Evolutionary conservation across 2,797 vertebrate genomes (phyloP).

Genomic region (Anableps anableps): DNA sequence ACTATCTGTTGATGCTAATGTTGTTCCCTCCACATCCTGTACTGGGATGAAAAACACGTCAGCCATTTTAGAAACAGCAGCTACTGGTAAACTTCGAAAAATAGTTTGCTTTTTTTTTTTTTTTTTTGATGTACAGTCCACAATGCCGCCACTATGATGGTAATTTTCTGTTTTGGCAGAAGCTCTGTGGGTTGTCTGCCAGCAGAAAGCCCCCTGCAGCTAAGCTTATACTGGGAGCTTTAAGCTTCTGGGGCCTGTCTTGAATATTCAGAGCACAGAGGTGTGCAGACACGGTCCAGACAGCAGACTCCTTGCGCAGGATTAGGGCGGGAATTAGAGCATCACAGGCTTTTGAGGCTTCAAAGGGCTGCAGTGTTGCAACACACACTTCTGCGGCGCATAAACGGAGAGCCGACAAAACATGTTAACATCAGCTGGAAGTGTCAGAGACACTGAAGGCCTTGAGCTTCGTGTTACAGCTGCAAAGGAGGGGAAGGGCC

Average conservation of each 20-base stretch:
- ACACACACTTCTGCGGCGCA: constrained; percentile 61
- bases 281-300: constrained; percentile 68
- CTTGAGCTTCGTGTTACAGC: constrained; percentile 64
- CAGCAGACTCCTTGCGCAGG: constrained; percentile 63
- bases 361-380: constrained; percentile 61
- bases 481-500: constrained; percentile 65
- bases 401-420: constrained; percentile 70
- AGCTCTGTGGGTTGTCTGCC: constrained; percentile 47
- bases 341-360: constrained; percentile 67
- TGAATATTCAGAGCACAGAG: constrained; percentile 25
- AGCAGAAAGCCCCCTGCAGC: constrained; percentile 66
- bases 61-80: constrained; percentile 55
- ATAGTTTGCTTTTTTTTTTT: constrained; percentile 31
- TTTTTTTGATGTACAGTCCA: constrained; percentile 23
- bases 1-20: constrained; percentile 60
- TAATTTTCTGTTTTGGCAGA: constrained; percentile 53
- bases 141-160: constrained; percentile 57
- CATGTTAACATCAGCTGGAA: constrained; percentile 71
- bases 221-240: constrained; percentile 48
- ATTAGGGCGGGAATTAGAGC: constrained; percentile 77
- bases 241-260: constrained; percentile 53
- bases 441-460: constrained; percentile 61
- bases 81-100: constrained; percentile 32
- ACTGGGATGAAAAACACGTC: constrained; percentile 52
- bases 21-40: constrained; percentile 43